Evolutionary conservation across 2,888 invertebrate genomes (phyloP), one percentile per base, ranked within the genome.

Genomic region (Microplitis manilae): DNA sequence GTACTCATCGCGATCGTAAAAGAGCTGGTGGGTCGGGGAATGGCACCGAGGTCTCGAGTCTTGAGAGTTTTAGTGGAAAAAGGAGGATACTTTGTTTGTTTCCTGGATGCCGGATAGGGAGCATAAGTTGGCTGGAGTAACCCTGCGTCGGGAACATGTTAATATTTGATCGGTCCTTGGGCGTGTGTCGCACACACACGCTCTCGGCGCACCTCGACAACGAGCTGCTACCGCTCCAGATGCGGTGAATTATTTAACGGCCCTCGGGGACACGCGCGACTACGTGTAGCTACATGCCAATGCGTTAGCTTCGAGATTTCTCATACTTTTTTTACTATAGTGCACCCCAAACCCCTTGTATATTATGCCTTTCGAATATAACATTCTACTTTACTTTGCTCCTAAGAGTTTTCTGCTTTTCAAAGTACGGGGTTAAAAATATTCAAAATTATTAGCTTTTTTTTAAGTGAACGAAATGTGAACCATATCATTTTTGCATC

Each of bases 141-240:
- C 30, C 39, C 71, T 61, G 61, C 40, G 84, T 87, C 88, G 86
- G 86, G 87, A 83, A 85, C 86, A 85, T 85, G 85, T 89, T 87
- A 89, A 90, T 89, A 90, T 89, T 90, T 89, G 86, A 90, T 86
- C 85, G 85, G 87, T 86, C 87, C 89, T 89, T 87, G 86, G 88
- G 85, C 87, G 86, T 85, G 13, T 50, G 50, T 50, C 50, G 50
- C 84, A 84, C 83, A 85, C 84, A 76, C 76, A 41, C 62, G 70
- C 62, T 72, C 80, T 76, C 75, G 81, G 74, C 79, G 76, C 77
- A 78, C 78, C 78, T 78, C 78, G 76, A 76, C 76, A 80, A 83
- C 83, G 82, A 86, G 84, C 82, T 84, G 83, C 85, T 86, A 86
- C 50, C 50, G 50, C 77, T 77, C 87, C 87, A 86, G 86, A 86